These are phyloP conservation scores for Sitta carolinensis DNA, from an alignment of 2,797 vertebrate species.

Conservation along the genomic window DNA sequence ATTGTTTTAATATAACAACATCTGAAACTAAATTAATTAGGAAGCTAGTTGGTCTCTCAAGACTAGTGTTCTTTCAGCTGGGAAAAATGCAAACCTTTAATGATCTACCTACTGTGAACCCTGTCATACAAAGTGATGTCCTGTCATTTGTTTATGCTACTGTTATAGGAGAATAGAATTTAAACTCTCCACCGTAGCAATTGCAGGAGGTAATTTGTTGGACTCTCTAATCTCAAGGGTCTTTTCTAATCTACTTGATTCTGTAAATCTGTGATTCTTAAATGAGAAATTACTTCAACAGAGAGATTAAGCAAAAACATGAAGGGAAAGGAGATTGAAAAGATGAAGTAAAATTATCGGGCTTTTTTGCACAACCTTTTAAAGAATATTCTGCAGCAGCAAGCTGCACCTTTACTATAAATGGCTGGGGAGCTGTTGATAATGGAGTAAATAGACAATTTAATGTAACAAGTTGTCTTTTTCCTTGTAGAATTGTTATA, in stretches of 20 bases:
- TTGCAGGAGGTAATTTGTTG: not conserved
- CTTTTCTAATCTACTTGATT: not conserved
- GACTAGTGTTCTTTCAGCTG: not conserved
- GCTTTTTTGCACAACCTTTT: not conserved
- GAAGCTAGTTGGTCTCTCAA: not conserved
- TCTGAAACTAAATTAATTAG: not conserved
- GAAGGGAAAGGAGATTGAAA: not conserved
- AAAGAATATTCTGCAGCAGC: not conserved
- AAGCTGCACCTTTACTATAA: not conserved
- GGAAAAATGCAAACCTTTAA: not conserved
- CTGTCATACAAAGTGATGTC: not conserved
- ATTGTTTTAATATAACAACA: not conserved
- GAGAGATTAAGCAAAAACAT: not conserved
- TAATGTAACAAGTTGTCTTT: not conserved
- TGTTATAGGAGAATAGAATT: not conserved
- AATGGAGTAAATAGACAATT: not conserved
- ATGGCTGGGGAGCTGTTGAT: not conserved
- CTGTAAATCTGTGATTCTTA: not conserved
- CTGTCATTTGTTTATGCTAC: not conserved
- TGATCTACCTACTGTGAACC: not conserved
- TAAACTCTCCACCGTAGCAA: not conserved
- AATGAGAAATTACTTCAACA: not conserved
- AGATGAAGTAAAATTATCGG: not conserved
- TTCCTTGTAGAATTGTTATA: not conserved
- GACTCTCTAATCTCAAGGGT: not conserved